Base-by-base conservation (phyloP, 2,797 vertebrate genomes). In the Arnoldichthys spilopterus region DNA sequence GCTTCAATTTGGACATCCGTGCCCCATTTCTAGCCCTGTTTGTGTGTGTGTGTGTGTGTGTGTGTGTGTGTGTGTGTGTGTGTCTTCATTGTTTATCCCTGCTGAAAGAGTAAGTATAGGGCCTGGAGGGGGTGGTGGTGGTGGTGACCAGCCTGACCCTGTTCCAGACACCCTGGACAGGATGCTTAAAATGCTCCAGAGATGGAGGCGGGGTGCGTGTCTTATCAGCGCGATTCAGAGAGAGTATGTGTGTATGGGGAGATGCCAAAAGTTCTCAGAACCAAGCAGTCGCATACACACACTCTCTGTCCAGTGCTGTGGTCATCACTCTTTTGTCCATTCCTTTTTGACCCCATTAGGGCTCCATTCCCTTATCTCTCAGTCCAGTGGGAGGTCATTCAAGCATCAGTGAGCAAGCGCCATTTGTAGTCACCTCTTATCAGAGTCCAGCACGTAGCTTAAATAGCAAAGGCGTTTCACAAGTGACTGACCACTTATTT, bases 41-140 rank as follows among this genome's bases (percentile, higher is more conserved):
- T 83, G 72, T 76, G 73, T 84, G 56, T 77, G 67, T 80, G 75
- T 53, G 8, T 75, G 45, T 74, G 34, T 78, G 53, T 84, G 86
- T 82, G 72, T 45, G n/a, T 16, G 64, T 66, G 58, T 40, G 32
- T 69, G 53, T 69, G 53, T n/a, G 43, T 45, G 43, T 51, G 4
- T 47, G 4, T n/a, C 24, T 51, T 89, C 85, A 87, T 91, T 93
- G 90, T 92, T 89, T 81, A 78, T 49, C 49, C 74, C 67, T 62
- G 62, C 24, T 76, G 61, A 72, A 59, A 66, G 76, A 72, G 72
- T 3, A 24, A 37, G 54, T 32, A 40, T 45, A 45, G 11, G 43
- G 43, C 43, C 13, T 45, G 43, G 77, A 30, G 64, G 81, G 54
- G 56, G 40, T 3, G 82, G 79, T 4, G 43, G 43, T 45, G 72